Base-by-base conservation (phyloP, 2,888 invertebrate genomes). In the Adelphocoris suturalis region DNA sequence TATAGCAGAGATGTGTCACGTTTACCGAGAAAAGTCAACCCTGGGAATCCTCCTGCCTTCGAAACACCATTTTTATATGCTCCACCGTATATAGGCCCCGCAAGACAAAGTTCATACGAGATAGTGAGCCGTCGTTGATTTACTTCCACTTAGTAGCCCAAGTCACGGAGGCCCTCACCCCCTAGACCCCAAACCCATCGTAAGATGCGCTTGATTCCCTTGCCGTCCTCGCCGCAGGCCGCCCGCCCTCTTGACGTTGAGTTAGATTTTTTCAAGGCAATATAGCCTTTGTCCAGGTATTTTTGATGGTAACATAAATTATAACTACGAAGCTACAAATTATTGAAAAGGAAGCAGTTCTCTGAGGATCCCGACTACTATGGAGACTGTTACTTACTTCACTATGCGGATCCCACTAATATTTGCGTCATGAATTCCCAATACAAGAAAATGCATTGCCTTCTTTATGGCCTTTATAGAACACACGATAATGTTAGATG, bases 51-150 rank as follows among this genome's bases (percentile, higher is more conserved):
- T 78, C 46, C 46, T n/a, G 12, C 46, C 46, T 46, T 46, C 46
- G 16, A 78, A 46, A 46, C 78, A 78, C 37, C 78, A 37, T 78
- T 78, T 82, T 82, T 82, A 82, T 82, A 82, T 82, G 82, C 82
- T 82, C 82, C n/a, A 23, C 82, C 82, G 52, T 52, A 81, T 46
- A 82, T 52, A 23, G 68, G 68, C 68, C 47, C 82, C 78, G 47
- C 16, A 52, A 82, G 82, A 52, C 82, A 82, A 82, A 82, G 82
- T 82, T 82, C 82, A 82, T 47, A 52, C 48, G 52, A 82, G 82
- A 81, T 81, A 82, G 48, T 82, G 16, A 23, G 27, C 82, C 52
- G 82, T 23, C 48, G 82, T 82, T 82, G 48, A 82, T 82, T 52
- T 82, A 82, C 82, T 82, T 82, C 52, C 27, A 82, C 23, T 82